Evolutionary conservation across 2,797 vertebrate genomes (phyloP), one percentile per base, ranked within the genome.

Genomic region (Danio jaintianensis): DNA sequence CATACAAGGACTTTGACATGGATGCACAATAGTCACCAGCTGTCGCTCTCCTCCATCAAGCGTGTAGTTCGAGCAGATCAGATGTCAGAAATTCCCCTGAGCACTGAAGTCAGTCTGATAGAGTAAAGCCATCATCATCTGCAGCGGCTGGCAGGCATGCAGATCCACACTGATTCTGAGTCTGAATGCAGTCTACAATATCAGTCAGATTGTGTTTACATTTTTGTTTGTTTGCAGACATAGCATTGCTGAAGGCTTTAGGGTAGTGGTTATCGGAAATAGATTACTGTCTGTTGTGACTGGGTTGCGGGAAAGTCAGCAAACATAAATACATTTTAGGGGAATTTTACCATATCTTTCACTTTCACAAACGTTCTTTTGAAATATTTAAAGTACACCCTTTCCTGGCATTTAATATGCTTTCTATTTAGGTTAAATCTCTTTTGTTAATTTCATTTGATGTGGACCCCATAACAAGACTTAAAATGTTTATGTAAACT

Each of bases 81-180:
- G 71, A 83, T 86, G 80, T 88, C 85, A 85, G 80, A 79, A 88
- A 83, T 86, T 83, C 78, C 78, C 75, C 45, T 7, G 20, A 68
- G 75, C 58, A 22, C 66, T 12, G 43, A 76, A 52, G 74, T 79
- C 66, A 63, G n/a, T 48, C 47, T 43, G 56, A 70, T 13, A 13
- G 48, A 61, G 50, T 58, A 36, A 50, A 18, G 64, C 48, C 40
- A 6, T 64, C 15, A 22, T 77, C 69, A 18, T 77, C 55, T 75
- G 40, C 18, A 63, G 45, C 20, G 50, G 71, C 69, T 80, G 75
- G 73, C 42, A 75, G 74, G 63, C 68, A 47, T 16, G 29, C 42
- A 12, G 4, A 64, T 12, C 20, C 15, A 43, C 29, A 16, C 0
- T 18, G 22, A 58, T 56, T 29, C 29, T 56, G 38, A 67, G 20